phyloP scores from a whole-genome alignment of 1,140 invertebrate genomes.

The Hyphantria cunea region DNA sequence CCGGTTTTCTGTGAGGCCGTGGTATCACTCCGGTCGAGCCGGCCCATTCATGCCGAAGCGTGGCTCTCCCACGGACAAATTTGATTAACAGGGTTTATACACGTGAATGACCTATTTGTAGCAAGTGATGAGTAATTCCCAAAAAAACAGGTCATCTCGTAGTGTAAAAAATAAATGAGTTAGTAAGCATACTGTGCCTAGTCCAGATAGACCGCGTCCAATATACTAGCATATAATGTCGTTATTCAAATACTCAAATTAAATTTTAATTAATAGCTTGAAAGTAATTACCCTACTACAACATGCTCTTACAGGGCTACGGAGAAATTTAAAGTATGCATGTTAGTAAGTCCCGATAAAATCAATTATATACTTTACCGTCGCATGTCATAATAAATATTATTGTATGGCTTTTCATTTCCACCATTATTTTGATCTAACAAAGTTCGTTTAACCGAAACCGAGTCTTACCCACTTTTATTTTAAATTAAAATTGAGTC shows the following conservation, averaged over 20 bases:
- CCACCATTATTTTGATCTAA: conserved; percentile 54
- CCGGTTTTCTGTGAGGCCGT: too few species aligned
- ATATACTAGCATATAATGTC: conserved; percentile 7
- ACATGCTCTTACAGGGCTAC: conserved; percentile 35
- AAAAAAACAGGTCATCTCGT: too few species aligned
- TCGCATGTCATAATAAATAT: conserved; percentile 78
- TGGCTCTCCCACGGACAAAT: too few species aligned
- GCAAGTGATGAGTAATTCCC: too few species aligned
- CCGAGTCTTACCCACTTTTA: conserved; percentile 53
- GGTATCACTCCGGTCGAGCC: too few species aligned
- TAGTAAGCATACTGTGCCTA: too few species aligned
- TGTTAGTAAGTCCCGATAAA: conserved; percentile 63
- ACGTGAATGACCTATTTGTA: too few species aligned
- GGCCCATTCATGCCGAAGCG: too few species aligned
- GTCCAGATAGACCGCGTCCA: too few species aligned
- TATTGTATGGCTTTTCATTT: conserved; percentile 68
- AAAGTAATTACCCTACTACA: conserved; percentile 45
- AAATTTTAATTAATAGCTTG: conserved; percentile 48
- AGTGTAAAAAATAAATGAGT: too few species aligned
- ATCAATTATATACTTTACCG: conserved; percentile 79
- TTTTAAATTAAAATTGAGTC: conserved; percentile 54
- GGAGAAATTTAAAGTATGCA: conserved; percentile 61
- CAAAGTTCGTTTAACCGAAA: conserved; percentile 53
- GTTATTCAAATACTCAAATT: conserved; percentile 39
- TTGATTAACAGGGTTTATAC: too few species aligned